phyloP scores from a whole-genome alignment of 2,113 vertebrate genomes.

The Sebastes fasciatus region DNA sequence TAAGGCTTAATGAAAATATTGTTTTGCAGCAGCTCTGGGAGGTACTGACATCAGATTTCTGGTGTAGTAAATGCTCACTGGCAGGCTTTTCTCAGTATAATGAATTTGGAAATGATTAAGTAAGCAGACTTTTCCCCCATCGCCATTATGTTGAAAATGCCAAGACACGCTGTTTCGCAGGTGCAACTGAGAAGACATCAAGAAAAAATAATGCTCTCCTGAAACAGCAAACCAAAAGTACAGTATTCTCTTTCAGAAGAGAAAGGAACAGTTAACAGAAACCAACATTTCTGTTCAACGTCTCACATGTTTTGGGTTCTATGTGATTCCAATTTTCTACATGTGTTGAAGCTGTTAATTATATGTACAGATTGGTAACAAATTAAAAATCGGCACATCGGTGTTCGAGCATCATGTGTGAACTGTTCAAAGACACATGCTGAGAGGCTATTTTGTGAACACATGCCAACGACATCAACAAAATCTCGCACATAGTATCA shows the following conservation, averaged over 20 bases:
- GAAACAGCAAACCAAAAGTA: constrained; percentile 5
- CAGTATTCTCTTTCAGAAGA: background rate
- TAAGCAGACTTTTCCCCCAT: constrained; percentile 22
- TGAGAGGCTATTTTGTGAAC: too few relatives aligned
- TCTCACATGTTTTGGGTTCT: background rate
- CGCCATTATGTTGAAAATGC: constrained; percentile 33
- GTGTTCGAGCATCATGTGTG: too few relatives aligned
- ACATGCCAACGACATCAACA: too few relatives aligned
- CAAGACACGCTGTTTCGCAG: constrained; percentile 33
- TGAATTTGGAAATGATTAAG: constrained; percentile 47
- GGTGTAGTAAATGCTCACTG: constrained; percentile 29
- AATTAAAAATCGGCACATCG: background rate
- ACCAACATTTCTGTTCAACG: background rate
- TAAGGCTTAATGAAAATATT: constrained; percentile 35
- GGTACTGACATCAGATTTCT: constrained; percentile 38
- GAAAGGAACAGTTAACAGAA: background rate
- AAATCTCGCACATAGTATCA: too few relatives aligned
- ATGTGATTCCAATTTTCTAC: background rate
- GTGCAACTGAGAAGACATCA: background rate
- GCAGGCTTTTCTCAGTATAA: constrained; percentile 23
- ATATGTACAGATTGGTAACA: background rate
- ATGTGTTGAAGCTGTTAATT: background rate
- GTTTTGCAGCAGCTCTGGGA: constrained; percentile 27
- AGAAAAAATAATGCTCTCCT: background rate
- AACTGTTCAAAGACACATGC: too few relatives aligned